Evolutionary conservation across 2,113 vertebrate genomes (phyloP), one percentile per base, ranked within the genome.

Genomic region (Ceyx melanurus): DNA sequence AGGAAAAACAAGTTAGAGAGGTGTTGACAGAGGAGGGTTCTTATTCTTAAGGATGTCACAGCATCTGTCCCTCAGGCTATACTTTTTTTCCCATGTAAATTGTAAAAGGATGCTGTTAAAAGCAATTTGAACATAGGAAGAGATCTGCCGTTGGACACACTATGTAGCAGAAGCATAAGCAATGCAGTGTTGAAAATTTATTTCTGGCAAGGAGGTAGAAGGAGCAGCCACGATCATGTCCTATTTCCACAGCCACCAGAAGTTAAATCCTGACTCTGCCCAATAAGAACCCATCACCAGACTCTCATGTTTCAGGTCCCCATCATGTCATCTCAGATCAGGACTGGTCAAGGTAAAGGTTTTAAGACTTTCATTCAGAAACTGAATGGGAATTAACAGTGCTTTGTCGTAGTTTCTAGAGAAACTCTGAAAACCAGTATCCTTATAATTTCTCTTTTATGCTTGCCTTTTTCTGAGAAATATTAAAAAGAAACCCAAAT

Each of bases 101-200:
- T 75, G 18, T 60, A 48, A 77, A 66, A 82, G 3, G 22, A 74
- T 6, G 5, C 31, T 66, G 3, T 15, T 92, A 54, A 62, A 74
- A 76, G 4, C 15, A 48, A 3, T 60, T 56, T 15, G 13, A 42
- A 40, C 18, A 10, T 3, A 58, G 9, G 33, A 82, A 64, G 22
- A n/a, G 3, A 8, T 33, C 33, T 3, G 5, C 2, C 18, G 15
- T n/a, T 3, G 1, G 20, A n/a, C 1, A 2, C 2, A 26, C 1
- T 12, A 1, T 43, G 33, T 18, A 48, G 20, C 26, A 67, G 33
- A 3, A 80, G 5, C 15, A 67, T 2, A 81, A n/a, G 7, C 10
- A 56, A 2, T 4, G 9, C 11, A 67, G 11, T 42, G 13, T 7
- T 35, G 15, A 90, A 84, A 64, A 81, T 35, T 64, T 82, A 10